These are phyloP conservation scores for Axea sp. DNA, from an alignment of 2,888 invertebrate species.

Conservation along the genomic window DNA sequence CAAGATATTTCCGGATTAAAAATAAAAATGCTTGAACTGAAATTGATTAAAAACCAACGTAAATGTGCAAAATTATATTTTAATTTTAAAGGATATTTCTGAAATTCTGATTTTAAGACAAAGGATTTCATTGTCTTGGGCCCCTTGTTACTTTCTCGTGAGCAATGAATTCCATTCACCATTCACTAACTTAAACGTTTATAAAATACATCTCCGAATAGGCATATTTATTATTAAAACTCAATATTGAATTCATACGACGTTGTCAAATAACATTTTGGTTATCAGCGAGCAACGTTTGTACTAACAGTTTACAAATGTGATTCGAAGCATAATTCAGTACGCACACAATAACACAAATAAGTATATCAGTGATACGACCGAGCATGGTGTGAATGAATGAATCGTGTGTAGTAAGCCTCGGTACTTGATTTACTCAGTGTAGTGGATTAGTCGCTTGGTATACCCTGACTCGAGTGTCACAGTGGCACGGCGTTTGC, in stretches of 20 bases:
- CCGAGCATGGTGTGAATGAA: slow-evolving; percentile 9
- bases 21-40: no score
- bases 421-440: slow-evolving; percentile 9
- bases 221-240: no score
- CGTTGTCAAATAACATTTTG: not conserved
- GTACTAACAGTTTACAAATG: not conserved
- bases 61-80: no score
- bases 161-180: no score
- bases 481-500: not conserved
- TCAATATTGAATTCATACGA: not conserved
- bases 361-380: slow-evolving; percentile 8
- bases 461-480: slow-evolving; percentile 1
- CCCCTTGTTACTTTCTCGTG: no score
- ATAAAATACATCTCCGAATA: no score
- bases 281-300: not conserved
- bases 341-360: slow-evolving; percentile 2
- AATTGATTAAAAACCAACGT: no score
- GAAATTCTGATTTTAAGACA: no score
- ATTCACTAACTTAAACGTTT: no score
- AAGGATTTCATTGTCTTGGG: no score
- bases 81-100: no score
- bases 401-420: slow-evolving; percentile 2
- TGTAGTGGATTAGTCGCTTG: slow-evolving; percentile 14
- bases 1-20: no score
- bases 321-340: not conserved